Percentiles rank a stretch among this genome's conserved stretches.
Conservation (phyloP, 1,140 invertebrate species). For the Bombus fervidus region DNA sequence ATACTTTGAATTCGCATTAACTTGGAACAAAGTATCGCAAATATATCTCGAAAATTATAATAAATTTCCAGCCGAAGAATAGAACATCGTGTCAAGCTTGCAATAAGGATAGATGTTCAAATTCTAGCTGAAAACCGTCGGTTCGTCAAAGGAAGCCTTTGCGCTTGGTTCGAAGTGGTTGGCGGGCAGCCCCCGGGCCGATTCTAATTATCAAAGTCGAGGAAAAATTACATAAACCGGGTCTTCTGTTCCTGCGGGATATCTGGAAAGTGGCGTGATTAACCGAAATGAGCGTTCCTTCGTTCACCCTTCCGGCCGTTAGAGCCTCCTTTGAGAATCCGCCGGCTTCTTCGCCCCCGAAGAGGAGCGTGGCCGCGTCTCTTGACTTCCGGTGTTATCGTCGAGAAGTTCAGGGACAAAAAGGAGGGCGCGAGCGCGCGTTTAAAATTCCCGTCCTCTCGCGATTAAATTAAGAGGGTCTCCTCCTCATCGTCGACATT, state of each 20-base stretch:
- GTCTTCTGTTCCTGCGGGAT: slow-evolving; percentile 35
- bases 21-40: not conserved
- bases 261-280: slow-evolving; percentile 66
- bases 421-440: not conserved
- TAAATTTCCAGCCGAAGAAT: not conserved
- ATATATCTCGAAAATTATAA: not conserved
- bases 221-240: slow-evolving; percentile 71
- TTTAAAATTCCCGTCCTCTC: slow-evolving; percentile 25
- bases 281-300: slow-evolving; percentile 69
- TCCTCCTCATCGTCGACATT: slow-evolving; percentile 13
- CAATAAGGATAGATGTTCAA: not conserved
- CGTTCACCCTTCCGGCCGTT: slow-evolving; percentile 49
- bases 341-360: not conserved
- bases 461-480: slow-evolving; percentile 40
- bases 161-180: not conserved
- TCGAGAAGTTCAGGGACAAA: slow-evolving; percentile 31
- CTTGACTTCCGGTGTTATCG: slow-evolving; percentile 59
- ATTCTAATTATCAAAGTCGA: slow-evolving; percentile 64
- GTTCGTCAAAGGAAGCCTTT: not conserved
- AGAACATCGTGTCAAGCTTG: not conserved
- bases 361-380: slow-evolving; percentile 27
- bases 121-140: not conserved
- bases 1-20: too few relatives aligned
- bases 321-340: slow-evolving; percentile 48
- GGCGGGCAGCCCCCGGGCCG: slow-evolving; percentile 8